These are phyloP conservation scores for Trogon melanurus DNA, from an alignment of 2,113 vertebrate genomes.

Conservation along the genomic window DNA sequence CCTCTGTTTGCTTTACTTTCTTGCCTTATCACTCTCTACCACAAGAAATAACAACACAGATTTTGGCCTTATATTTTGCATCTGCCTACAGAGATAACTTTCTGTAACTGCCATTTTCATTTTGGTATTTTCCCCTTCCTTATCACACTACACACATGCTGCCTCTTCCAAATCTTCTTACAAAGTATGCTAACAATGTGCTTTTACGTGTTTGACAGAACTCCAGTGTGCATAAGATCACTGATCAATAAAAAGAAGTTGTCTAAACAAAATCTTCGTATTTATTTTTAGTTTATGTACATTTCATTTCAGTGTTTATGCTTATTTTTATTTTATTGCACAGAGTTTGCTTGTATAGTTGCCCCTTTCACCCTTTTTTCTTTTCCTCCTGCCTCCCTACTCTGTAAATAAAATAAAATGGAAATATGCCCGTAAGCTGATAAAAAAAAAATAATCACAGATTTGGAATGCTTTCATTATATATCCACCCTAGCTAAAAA, in stretches of 20 bases:
- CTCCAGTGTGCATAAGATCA: not conserved
- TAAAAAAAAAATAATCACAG: not conserved
- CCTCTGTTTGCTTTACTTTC: conserved; percentile 21
- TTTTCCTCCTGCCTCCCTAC: not conserved
- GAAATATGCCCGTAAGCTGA: not conserved
- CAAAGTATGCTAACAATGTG: conserved; percentile 36
- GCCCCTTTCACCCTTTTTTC: not conserved
- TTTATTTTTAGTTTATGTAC: not conserved
- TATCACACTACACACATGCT: conserved; percentile 31
- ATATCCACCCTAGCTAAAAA: conserved; percentile 1
- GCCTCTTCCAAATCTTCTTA: conserved; percentile 47
- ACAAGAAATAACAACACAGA: conserved; percentile 39
- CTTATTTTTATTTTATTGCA: not conserved
- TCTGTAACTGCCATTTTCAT: conserved; percentile 36
- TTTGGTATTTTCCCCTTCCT: conserved; percentile 46
- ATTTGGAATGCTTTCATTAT: not conserved
- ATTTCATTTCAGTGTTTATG: not conserved
- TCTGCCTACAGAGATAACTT: conserved; percentile 64
- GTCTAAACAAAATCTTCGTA: conserved; percentile 1
- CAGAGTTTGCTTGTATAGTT: not conserved
- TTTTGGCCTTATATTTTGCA: conserved; percentile 47
- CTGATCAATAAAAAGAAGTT: conserved; percentile 15
- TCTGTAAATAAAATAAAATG: conserved; percentile 2
- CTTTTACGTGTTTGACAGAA: conserved; percentile 12
- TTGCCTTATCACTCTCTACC: conserved; percentile 43